phyloP scores from a whole-genome alignment of 2,797 vertebrate genomes.

The Girardinus metallicus region DNA sequence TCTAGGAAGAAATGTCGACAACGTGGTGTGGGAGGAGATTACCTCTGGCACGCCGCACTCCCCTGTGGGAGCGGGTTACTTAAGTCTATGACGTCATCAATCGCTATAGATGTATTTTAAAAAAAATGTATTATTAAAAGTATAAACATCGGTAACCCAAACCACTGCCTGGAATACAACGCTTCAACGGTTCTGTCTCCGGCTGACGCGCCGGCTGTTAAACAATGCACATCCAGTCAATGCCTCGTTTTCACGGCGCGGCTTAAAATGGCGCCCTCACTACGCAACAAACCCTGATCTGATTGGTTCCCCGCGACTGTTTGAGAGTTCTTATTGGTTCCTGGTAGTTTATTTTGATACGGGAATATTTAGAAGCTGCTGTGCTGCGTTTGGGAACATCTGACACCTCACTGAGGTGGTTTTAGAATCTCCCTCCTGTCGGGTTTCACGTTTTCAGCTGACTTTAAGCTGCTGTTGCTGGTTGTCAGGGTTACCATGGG shows the following conservation, averaged over 20 bases:
- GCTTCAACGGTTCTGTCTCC: background rate
- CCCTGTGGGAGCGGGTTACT: background rate
- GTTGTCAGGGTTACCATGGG: constrained; percentile 46
- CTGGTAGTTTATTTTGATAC: constrained; percentile 17
- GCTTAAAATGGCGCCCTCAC: constrained; percentile 71
- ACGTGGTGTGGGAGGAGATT: background rate
- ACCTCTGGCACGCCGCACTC: background rate
- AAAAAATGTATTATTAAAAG: background rate
- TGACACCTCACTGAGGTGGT: constrained; percentile 39
- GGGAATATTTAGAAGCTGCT: constrained; percentile 37
- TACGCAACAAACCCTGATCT: constrained; percentile 34
- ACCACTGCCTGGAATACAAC: background rate
- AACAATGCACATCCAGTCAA: background rate
- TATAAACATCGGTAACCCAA: background rate
- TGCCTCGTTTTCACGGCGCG: constrained; percentile 14
- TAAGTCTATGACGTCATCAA: background rate
- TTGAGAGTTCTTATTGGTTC: constrained; percentile 60
- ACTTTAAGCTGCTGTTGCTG: background rate
- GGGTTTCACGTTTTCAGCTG: background rate
- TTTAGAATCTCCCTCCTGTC: background rate
- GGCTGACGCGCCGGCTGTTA: background rate
- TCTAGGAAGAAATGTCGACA: background rate
- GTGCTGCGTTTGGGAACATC: background rate
- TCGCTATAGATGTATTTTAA: background rate
- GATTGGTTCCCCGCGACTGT: constrained; percentile 56